Evolutionary conservation across 2,797 vertebrate genomes (phyloP), one percentile per base, ranked within the genome.

Genomic region (Cynopterus sphinx): DNA sequence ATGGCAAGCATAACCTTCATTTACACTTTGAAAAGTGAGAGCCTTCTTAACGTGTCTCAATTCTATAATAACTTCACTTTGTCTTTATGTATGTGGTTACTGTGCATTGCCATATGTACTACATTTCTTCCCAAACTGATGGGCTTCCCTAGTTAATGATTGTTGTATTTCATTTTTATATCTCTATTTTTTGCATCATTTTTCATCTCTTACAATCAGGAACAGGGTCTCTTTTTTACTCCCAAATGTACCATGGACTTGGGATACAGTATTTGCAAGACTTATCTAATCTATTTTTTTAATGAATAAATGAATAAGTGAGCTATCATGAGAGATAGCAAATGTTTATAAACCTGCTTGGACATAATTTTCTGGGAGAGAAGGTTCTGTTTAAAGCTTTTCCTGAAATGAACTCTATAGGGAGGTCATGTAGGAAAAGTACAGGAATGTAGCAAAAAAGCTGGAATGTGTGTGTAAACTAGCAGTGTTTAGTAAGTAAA

Each of bases 331-430:
- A 24, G n/a, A 87, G 46, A 79, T 51, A 92, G 67, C 12, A 84
- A 90, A 90, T 95, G 81, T 79, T 96, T 96, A 73, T 90, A 94
- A 97, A 95, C 70, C 67, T 90, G 31, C 51, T 67, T 68, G 33
- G 10, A 78, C 49, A 79, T 63, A 63, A 75, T 92, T 95, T 90
- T 91, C 73, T 57, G 41, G 59, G 85, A 83, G 26, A 92, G 21
- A 31, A 89, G 68, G 33, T 63, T 82, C 65, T 95, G 51, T 63
- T 92, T 33, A 63, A 53, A 95, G 16, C 39, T 91, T 88, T 94
- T 63, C 49, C 36, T 92, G 46, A 87, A 92, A 90, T 95, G 74
- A 79, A 89, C 87, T 94, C 90, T 88, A 90, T 94, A 85, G 53
- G 26, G 67, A 61, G 71, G 70, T 68, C 67, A 74, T 12, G 46